Conservation (phyloP, 2,888 invertebrate species). For the Cyaniris semiargus region DNA sequence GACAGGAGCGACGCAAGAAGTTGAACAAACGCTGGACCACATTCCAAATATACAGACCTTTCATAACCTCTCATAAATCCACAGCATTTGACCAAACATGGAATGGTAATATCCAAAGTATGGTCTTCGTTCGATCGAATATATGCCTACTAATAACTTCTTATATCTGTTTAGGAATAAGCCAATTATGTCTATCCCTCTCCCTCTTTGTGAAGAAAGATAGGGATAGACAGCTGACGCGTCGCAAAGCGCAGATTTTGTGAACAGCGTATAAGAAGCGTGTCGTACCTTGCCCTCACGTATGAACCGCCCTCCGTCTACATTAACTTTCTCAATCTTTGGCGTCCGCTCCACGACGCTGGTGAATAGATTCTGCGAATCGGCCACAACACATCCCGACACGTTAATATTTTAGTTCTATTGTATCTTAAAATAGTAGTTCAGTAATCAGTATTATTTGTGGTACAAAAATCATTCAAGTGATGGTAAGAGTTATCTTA, state of each 20-base stretch:
- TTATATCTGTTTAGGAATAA: slow-evolving; percentile 3
- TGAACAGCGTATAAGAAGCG: slow-evolving; percentile 29
- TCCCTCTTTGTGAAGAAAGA: neutral
- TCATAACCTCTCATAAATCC: slow-evolving; percentile 54
- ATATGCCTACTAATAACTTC: neutral
- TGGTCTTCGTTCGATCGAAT: neutral
- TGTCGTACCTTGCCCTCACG: slow-evolving; percentile 95
- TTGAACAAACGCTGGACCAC: slow-evolving; percentile 63
- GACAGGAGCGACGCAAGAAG: slow-evolving; percentile 41
- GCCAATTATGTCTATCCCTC: neutral
- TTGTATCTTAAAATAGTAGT: neutral
- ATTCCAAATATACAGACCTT: slow-evolving; percentile 53
- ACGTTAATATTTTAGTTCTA: slow-evolving; percentile 40
- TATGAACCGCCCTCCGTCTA: slow-evolving; percentile 96
- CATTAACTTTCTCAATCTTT: slow-evolving; percentile 96
- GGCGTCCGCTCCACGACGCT: slow-evolving; percentile 95
- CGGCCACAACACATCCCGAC: slow-evolving; percentile 60
- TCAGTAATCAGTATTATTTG: neutral
- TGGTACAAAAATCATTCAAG: slow-evolving; percentile 3
- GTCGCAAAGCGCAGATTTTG: slow-evolving; percentile 50
- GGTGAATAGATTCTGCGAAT: slow-evolving; percentile 91
- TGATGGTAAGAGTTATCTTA: neutral
- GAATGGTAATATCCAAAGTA: neutral
- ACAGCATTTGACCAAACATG: neutral
- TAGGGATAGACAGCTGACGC: slow-evolving; percentile 32